Evolutionary conservation across 2,113 vertebrate species (phyloP), one percentile per base, ranked within the genome.

Genomic region (Eclectus roratus): DNA sequence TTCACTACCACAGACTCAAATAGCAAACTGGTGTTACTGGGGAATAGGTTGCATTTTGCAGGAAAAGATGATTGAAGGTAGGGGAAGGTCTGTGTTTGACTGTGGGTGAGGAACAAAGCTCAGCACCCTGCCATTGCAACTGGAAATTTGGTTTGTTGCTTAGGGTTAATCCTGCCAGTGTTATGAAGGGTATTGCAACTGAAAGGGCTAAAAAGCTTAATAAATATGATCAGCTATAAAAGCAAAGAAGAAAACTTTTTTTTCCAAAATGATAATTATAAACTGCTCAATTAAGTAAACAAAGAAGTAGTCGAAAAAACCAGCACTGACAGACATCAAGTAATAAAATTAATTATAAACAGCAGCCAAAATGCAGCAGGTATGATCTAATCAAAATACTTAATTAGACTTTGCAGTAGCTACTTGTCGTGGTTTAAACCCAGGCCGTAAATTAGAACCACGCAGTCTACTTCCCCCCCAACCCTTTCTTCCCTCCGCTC

Each of bases 261-360:
- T 70, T 85, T 87, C 77, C 66, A 77, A 86, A 85, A 74, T 77
- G 37, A 53, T 85, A 55, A 85, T 93, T 94, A 94, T 58, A 89
- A 96, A 94, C 21, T 31, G 23, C 25, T 53, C 92, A 89, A 89
- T 92, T 96, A 94, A 92, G 64, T 64, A 92, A 95, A 96, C 89
- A 96, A 96, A 96, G 88, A 92, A 93, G 80, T 25, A 14, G 70
- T 72, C 93, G 47, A 73, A 91, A 81, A 86, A 85, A 84, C 11
- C 70, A 72, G 31, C 60, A 20, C 55, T 84, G 84, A 92, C 70
- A 93, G 77, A 83, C 72, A 91, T 82, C 76, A 94, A 95, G 95
- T 95, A 88, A 92, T 88, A 80, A 94, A 96, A 96, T 85, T 90
- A 95, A 89, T 94, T 94, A 94, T 46, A 96, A 96, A 89, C 77